Base-by-base conservation (phyloP, 2,113 vertebrate species). In the Petroica traversi region DNA sequence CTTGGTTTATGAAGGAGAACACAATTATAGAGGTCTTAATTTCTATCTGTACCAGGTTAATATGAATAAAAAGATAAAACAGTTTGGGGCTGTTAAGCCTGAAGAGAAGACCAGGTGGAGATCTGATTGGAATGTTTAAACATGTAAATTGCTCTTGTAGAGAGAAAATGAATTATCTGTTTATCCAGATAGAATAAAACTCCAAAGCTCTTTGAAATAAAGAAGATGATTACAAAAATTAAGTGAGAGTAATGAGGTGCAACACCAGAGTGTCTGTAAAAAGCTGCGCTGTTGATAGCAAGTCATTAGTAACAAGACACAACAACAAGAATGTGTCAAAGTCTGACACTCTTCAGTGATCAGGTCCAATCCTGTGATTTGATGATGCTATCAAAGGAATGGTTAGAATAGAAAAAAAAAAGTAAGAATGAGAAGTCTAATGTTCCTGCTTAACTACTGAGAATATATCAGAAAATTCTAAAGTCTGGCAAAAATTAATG, bases 281-380 rank as follows among this genome's bases (percentile, higher is more conserved):
- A 9, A 67, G 49, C 43, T 59, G 34, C 28, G 40, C 14, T 80
- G 63, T 49, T 73, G 45, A 43, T 23, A 46, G 23, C 9, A 86
- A 52, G 29, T 36, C 49, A 63, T 34, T 58, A 80, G 45, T 38
- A 61, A 89, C 34, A 80, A 68, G 26, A 36, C 9, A 51, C 9
- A 28, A 41, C 5, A 71, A n/a, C 2, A 79, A 38, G 12, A 34
- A 67, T 1, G 7, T 20, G 11, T 28, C 5, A 22, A 58, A 79
- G 36, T 20, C 6, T 9, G 55, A 34, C 31, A 28, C 45, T 52
- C 43, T 49, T 19, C 25, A 75, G 75, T 4, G 8, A 38, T 8
- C 52, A 45, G 3, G 1, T n/a, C 24, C 0, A 0, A 54, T 22
- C 38, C 20, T 62, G 22, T 31, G 75, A 71, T 34, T 69, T 0